Evolutionary conservation across 2,888 invertebrate genomes (phyloP), one percentile per base, ranked within the genome.

Genomic region (Leptura quadrifasciata): DNA sequence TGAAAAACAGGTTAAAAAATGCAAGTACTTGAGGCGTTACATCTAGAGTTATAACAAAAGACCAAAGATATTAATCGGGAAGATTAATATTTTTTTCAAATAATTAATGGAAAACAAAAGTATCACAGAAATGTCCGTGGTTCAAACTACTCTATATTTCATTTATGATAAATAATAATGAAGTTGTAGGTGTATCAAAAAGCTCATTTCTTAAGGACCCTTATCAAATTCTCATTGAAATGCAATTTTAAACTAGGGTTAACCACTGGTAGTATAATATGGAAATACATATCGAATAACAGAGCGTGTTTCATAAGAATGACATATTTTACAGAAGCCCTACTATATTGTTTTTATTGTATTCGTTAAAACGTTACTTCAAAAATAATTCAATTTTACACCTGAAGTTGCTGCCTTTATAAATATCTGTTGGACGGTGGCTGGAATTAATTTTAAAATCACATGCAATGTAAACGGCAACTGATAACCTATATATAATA

Each of bases 251-350:
- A 35, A 39, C 4, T 39, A 6, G 18, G 18, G 17, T 35, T 35
- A 39, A 39, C 39, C 63, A 18, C 20, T 9, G 5, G 24, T 24
- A 2, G 24, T 24, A 18, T 63, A 63, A 17, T 31, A 39, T 6
- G 1, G 9, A 39, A 39, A 35, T 18, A 63, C 18, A 18, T 63
- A 63, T 63, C 63, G 20, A 39, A 39, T 63, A 20, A 39, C 39
- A 63, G 39, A 10, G 17, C 27, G 1, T 39, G 12, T 21, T 63
- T 63, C 63, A 39, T 20, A 18, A 39, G 63, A 63, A 39, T 63
- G 63, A 63, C 63, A 63, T 63, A 63, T 63, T 63, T 63, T 63
- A 63, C 18, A 63, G 63, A 63, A 63, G 63, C 63, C 63, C 9
- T 31, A 35, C 9, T 27, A 61, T n/a, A 31, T n/a, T 27, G n/a